Conservation (phyloP, 2,113 vertebrate genomes). For the Sebastes fasciatus region DNA sequence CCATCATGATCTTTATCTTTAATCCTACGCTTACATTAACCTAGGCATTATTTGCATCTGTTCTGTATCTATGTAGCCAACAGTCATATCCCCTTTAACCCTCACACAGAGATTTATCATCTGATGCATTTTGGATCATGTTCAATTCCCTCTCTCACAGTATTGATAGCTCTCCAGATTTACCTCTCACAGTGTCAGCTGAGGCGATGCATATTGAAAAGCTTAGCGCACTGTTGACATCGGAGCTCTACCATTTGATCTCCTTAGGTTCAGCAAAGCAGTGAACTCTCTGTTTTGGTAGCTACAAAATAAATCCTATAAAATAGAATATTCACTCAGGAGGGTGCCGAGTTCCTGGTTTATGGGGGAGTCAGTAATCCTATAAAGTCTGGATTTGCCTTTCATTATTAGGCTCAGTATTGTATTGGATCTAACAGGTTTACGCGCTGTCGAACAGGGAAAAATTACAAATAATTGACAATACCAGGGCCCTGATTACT, state of each 20-base stretch:
- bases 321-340: constrained; percentile 73
- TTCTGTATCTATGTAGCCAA: constrained; percentile 9
- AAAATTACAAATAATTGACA: constrained; percentile 81
- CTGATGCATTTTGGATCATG: constrained; percentile 47
- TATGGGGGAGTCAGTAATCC: constrained; percentile 80
- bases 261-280: constrained; percentile 66
- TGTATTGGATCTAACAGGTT: constrained; percentile 74
- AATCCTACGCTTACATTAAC: constrained; percentile 8
- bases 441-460: constrained; percentile 73
- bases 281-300: constrained; percentile 69
- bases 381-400: constrained; percentile 80
- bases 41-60: constrained; percentile 8
- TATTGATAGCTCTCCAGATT: constrained; percentile 60
- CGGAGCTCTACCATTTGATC: constrained; percentile 58
- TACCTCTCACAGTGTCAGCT: constrained; percentile 53
- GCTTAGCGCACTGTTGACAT: constrained; percentile 58
- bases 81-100: constrained; percentile 40
- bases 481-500: constrained; percentile 72
- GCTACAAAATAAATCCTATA: constrained; percentile 79
- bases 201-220: constrained; percentile 65
- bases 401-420: constrained; percentile 73
- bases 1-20: constrained; percentile 5
- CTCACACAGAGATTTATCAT: constrained; percentile 38
- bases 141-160: constrained; percentile 41
- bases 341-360: constrained; percentile 69